Conservation (phyloP, 2,113 vertebrate species). For the Colistium nudipinnis region DNA sequence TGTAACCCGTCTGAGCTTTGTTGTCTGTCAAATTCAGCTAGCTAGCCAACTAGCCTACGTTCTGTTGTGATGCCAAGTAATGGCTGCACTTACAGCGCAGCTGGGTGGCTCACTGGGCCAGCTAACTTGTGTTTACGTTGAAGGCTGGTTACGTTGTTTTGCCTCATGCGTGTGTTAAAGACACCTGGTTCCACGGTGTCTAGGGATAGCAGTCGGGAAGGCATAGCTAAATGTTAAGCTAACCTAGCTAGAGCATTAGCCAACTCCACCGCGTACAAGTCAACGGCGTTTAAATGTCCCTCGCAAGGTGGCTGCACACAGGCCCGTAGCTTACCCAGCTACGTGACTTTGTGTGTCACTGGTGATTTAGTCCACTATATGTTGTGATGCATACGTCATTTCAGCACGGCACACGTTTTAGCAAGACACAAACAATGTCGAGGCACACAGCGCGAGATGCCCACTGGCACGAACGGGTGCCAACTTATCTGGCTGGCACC, state of each 20-base stretch:
- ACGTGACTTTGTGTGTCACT: constrained; percentile 3
- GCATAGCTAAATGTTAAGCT: constrained; percentile 35
- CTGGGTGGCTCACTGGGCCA: constrained; percentile 24
- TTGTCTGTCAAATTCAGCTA: constrained; percentile 59
- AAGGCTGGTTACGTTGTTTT: no score
- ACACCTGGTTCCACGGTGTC: neutral
- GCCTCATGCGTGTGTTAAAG: neutral
- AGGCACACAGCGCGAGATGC: neutral
- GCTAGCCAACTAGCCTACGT: constrained; percentile 74
- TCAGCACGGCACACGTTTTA: neutral
- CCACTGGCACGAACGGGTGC: constrained; percentile 12
- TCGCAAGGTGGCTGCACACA: constrained; percentile 64
- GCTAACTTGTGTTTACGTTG: neutral
- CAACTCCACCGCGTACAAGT: constrained; percentile 54
- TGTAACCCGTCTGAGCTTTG: constrained; percentile 58
- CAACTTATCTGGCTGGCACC: constrained; percentile 46
- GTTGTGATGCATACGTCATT: no score
- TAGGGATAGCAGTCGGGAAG: neutral
- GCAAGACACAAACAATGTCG: neutral
- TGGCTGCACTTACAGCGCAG: constrained; percentile 54
- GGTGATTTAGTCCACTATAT: neutral
- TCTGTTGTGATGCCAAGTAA: constrained; percentile 76
- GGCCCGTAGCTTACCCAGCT: constrained; percentile 55
- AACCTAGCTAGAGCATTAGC: constrained; percentile 43
- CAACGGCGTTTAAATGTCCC: constrained; percentile 76